Evolutionary conservation across 2,888 invertebrate genomes (phyloP), one percentile per base, ranked within the genome.

Genomic region (Smittia sp.): DNA sequence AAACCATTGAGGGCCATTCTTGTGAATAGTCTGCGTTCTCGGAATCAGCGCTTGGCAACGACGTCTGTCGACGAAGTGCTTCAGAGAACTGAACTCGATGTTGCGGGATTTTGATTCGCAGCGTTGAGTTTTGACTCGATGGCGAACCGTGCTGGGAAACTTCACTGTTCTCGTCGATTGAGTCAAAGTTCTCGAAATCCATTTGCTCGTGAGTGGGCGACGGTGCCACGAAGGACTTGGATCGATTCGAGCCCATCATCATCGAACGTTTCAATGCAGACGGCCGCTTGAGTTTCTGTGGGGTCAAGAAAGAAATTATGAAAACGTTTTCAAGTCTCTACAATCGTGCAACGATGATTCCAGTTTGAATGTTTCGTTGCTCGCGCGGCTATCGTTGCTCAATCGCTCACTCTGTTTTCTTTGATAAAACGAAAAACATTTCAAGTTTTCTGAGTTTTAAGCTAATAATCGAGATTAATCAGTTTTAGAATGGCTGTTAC

Each of bases 211-310:
- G 86, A 75, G 87, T 88, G 1, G 89, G 87, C 58, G 89, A 87
- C 1, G 88, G 87, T 39, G 88, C 89, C 18, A 92, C 88, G 80
- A 92, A 92, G 0, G 92, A 92, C 77, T 89, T 86, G 27, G 91
- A 91, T 75, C 92, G 86, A 80, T 89, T 90, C 15, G 91, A 87
- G 77, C 79, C 78, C 77, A 81, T 84, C 83, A 77, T 84, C 79
- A 81, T 86, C 82, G 77, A 80, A 7, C 82, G 77, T 1, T 82
- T 78, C 73, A 82, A 78, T 7, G 41, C 63, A 3, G 82, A 82
- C 11, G 83, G 83, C 2, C 81, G 78, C 70, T 82, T 80, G 79
- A 80, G 82, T 76, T 83, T 83, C 68, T 77, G 65, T 22, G 11
- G 15, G n/a, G 11, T 11, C 6, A 15, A 46, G 15, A 46, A 11